These are phyloP conservation scores for Butorides virescens DNA, from an alignment of 2,113 vertebrate genomes.

Conservation along the genomic window DNA sequence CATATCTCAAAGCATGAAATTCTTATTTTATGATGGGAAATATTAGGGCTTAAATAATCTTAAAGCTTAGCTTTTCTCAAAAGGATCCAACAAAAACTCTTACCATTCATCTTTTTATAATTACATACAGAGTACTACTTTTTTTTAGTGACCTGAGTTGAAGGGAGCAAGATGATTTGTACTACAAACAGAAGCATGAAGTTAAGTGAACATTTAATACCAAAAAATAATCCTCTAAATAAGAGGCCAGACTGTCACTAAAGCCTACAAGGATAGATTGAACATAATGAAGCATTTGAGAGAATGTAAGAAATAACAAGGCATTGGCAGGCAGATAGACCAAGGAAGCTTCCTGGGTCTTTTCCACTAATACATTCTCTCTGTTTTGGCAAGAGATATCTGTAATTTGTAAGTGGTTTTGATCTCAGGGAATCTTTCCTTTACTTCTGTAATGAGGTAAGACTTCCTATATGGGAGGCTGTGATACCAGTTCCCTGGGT, in stretches of 20 bases:
- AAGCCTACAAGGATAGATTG: background rate
- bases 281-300: background rate
- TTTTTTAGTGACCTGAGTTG: background rate
- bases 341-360: slow-evolving; percentile 2
- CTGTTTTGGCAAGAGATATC: background rate
- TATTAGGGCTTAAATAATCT: background rate
- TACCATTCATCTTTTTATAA: background rate
- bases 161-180: background rate
- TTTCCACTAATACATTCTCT: background rate
- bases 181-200: background rate
- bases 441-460: background rate
- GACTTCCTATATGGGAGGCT: background rate
- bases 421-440: background rate
- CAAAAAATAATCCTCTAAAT: background rate
- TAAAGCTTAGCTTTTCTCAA: background rate
- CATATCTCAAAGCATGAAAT: background rate
- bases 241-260: background rate
- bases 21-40: background rate
- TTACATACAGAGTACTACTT: background rate
- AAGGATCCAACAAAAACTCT: background rate
- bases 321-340: background rate
- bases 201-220: background rate
- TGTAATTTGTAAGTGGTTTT: slow-evolving; percentile 3
- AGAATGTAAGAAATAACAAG: background rate
- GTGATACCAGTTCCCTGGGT: background rate